Base-by-base conservation (phyloP, 1,140 invertebrate species). In the Harpegnathos saltator region DNA sequence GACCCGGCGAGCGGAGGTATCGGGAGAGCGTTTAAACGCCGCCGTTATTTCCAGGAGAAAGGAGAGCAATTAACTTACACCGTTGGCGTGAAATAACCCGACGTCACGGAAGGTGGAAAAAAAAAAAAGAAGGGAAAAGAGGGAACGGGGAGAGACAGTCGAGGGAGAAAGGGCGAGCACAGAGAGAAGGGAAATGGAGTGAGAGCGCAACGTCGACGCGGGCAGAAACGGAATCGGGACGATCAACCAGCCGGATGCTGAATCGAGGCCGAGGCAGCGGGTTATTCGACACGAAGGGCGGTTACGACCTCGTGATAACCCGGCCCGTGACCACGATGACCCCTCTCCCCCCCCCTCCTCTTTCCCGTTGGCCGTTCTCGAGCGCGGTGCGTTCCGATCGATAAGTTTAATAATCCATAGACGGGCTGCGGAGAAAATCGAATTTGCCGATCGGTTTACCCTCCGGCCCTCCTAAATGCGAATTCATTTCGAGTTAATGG, bases 401-500 rank as follows among this genome's bases (percentile, higher is more conserved):
- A 83, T 88, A 73, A 80, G 82, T 85, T 89, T 84, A 86, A 90
- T 90, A 90, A 90, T 90, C 78, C 83, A 80, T 65, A 58, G 80
- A 80, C 58, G 72, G 72, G 38, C 83, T 74, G 38, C 26, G 73
- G 73, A 77, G 85, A 77, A 77, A 88, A 90, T 90, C 87, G 87
- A 82, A 85, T 89, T 89, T 90, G 77, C 83, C 65, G 83, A 88
- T 88, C 82, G 85, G 88, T 88, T 90, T 89, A 78, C 83, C 75
- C 77, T 85, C 75, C 50, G 56, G 50, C 33, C 26, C 50, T 62
- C 66, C 77, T 88, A 87, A 89, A 90, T 83, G 88, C 71, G 83
- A 90, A 91, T 90, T 91, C 87, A 90, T 90, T 91, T 86, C 84
- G 78, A 86, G 73, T 83, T 90, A 90, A 91, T 89, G 87, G 85